Percentiles rank a stretch among this genome's conserved stretches.
phyloP scores from a whole-genome alignment of 2,888 invertebrate species.

The Ormyrus nitidulus region DNA sequence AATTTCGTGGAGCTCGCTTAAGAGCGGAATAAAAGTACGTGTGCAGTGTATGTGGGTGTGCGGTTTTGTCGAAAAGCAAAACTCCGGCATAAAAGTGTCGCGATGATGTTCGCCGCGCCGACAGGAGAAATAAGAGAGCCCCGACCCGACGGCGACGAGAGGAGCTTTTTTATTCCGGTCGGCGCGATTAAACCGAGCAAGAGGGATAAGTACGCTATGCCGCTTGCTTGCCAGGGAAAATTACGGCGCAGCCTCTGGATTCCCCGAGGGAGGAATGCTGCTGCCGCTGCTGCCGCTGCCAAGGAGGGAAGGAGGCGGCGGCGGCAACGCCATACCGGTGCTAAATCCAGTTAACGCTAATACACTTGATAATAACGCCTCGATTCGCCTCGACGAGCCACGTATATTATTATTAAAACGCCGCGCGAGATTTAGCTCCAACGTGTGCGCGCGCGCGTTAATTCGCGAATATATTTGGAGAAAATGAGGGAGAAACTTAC shows the following conservation, averaged over 20 bases:
- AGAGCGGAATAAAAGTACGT: background rate
- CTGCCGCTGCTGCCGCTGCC: background rate
- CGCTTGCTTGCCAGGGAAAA: constrained; percentile 8
- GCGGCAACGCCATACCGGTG: background rate
- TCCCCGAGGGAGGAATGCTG: background rate
- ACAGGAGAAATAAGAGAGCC: background rate
- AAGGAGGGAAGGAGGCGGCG: background rate
- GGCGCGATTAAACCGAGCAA: background rate
- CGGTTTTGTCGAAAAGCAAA: background rate
- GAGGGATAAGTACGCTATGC: background rate
- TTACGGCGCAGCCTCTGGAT: constrained; percentile 5
- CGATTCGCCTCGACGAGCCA: background rate
- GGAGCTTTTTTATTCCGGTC: background rate
- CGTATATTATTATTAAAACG: constrained; percentile 23
- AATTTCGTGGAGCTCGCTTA: background rate
- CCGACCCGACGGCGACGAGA: background rate
- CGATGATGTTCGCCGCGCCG: background rate
- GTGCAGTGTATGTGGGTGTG: background rate
- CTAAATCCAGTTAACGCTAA: constrained; percentile 44
- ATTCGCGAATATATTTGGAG: background rate
- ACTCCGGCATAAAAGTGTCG: background rate
- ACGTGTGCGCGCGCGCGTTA: background rate
- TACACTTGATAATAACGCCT: constrained; percentile 41
- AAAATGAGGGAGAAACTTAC: constrained; percentile 72
- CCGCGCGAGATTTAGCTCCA: background rate